Evolutionary conservation across 2,888 invertebrate genomes (phyloP), one percentile per base, ranked within the genome.

Genomic region (Nomada fabriciana): DNA sequence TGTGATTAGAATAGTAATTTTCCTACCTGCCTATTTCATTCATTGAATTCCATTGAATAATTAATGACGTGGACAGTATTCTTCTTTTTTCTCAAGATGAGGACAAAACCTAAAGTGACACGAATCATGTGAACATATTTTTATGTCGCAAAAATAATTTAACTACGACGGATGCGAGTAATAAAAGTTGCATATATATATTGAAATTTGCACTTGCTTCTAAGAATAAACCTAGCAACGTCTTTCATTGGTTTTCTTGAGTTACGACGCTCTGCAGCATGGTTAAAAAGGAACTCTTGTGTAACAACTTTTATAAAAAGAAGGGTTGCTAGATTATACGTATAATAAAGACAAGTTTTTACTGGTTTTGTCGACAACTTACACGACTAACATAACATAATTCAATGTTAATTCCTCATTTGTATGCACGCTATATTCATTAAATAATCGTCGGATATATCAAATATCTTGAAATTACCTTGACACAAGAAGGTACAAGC

Each of bases 401-500:
- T 29, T 29, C 29, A 7, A 29, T 29, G 29, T 29, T 29, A 29
- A 29, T 29, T 29, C 29, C 5, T 5, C 29, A 29, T 29, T 29
- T 29, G 5, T 29, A 20, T 7, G n/a, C 18, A n/a, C 29, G 29
- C 29, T 18, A 18, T 60, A 60, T 29, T 60, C 25, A 13, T 36
- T 29, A 60, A 36, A 36, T 11, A 36, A 29, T 52, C 11, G 15
- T 50, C 25, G 25, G 11, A 52, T 50, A 29, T 18, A n/a, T 52
- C n/a, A 10, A n/a, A n/a, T 15, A 29, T 65, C n/a, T 29, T 52
- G 11, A 10, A 47, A 43, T 29, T 43, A 36, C 77, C 78, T 77
- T 64, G 71, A 64, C 68, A 71, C 15, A 64, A 70, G n/a, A 53
- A 20, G 29, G 15, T n/a, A 36, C 52, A 53, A 18, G 52, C 69